phyloP scores from a whole-genome alignment of 1,140 invertebrate species.

The Colletes latitarsis region DNA sequence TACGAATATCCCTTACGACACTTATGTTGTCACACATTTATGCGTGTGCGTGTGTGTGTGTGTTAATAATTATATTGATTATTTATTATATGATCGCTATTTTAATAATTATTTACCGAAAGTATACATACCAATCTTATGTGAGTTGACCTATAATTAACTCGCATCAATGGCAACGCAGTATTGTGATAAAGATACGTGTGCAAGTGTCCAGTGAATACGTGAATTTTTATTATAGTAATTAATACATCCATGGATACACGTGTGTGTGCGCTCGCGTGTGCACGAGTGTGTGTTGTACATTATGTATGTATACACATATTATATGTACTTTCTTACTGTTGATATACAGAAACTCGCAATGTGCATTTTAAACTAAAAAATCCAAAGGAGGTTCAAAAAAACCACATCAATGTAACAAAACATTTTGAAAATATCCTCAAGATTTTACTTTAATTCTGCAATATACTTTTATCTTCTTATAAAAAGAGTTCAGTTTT shows the following conservation, averaged over 20 bases:
- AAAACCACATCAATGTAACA: background rate
- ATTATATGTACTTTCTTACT: background rate
- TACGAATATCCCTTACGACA: background rate
- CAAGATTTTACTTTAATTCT: no score
- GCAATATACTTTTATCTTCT: background rate
- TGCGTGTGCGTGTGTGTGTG: background rate
- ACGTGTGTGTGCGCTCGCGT: no score
- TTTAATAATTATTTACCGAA: slow-evolving; percentile 61
- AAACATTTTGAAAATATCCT: background rate
- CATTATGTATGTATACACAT: background rate
- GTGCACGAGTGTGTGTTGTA: background rate
- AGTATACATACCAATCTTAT: slow-evolving; percentile 38
- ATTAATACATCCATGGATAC: background rate
- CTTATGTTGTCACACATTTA: slow-evolving; percentile 11
- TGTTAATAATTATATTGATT: slow-evolving; percentile 43
- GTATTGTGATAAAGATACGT: slow-evolving; percentile 56
- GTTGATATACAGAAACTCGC: background rate
- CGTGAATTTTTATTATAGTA: slow-evolving; percentile 1
- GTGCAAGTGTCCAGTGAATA: background rate
- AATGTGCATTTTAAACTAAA: background rate
- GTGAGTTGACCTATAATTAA: slow-evolving; percentile 15
- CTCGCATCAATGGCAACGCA: slow-evolving; percentile 37
- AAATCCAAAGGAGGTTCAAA: background rate
- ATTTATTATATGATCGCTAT: slow-evolving; percentile 59
- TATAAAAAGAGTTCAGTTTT: background rate